These are phyloP conservation scores for Phoxinus phoxinus DNA, from an alignment of 2,113 vertebrate genomes.

Conservation along the genomic window DNA sequence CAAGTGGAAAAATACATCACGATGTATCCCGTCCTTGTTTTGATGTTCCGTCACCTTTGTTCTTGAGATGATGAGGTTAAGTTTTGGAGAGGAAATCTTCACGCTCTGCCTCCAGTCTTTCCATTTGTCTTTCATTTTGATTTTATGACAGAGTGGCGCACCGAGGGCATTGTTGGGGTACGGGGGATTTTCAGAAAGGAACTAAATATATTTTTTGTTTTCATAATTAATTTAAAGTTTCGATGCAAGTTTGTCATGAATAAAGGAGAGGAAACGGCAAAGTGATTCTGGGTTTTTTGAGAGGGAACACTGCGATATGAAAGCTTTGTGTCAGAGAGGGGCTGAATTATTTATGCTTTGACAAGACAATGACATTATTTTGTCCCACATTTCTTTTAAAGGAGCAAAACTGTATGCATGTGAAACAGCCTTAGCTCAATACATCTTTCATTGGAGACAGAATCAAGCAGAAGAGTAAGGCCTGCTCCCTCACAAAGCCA, in stretches of 20 bases:
- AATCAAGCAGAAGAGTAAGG: neutral
- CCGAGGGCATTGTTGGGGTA: constrained; percentile 52
- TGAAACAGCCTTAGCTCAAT: constrained; percentile 5
- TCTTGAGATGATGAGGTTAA: constrained; percentile 58
- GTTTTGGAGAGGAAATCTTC: constrained; percentile 44
- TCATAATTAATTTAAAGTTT: constrained; percentile 68
- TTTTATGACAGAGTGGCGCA: constrained; percentile 47
- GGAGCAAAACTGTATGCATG: constrained; percentile 39
- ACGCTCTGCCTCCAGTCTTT: constrained; percentile 50
- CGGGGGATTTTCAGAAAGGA: constrained; percentile 45
- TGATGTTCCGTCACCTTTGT: constrained; percentile 59
- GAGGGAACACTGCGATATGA: constrained; percentile 39
- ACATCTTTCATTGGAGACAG: constrained; percentile 15
- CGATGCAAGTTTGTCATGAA: constrained; percentile 53
- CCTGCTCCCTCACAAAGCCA: neutral
- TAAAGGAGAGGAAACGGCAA: constrained; percentile 49
- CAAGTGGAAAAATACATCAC: constrained; percentile 61
- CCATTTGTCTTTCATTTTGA: constrained; percentile 54
- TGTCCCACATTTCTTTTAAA: constrained; percentile 48
- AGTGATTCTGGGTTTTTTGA: constrained; percentile 40
- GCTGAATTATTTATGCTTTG: constrained; percentile 50
- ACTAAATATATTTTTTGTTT: constrained; percentile 67
- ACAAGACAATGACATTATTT: constrained; percentile 52
- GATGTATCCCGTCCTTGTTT: constrained; percentile 46
- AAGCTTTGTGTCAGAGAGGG: constrained; percentile 32